These are phyloP conservation scores for Petroica traversi DNA, from an alignment of 2,113 vertebrate genomes.

Conservation along the genomic window DNA sequence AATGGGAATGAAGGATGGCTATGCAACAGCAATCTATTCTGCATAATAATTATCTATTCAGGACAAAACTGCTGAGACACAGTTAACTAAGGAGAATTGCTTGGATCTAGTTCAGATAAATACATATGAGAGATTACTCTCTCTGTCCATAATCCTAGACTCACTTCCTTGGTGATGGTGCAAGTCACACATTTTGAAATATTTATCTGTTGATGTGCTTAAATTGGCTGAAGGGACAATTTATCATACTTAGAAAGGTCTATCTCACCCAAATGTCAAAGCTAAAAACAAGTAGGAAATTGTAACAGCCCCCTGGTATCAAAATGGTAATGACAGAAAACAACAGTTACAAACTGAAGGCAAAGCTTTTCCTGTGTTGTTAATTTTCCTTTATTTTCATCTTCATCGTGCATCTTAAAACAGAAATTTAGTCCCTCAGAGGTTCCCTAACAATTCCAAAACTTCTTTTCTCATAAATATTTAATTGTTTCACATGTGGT, in stretches of 20 bases:
- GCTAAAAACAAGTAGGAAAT: not conserved
- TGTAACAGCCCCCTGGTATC: not conserved
- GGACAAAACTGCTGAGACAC: slow-evolving; percentile 29
- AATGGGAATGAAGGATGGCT: not conserved
- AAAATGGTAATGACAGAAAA: not conserved
- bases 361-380: not conserved
- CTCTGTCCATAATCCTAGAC: not conserved
- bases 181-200: slow-evolving; percentile 11
- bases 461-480: not conserved
- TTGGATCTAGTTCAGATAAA: not conserved
- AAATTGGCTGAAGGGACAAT: not conserved
- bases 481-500: not conserved
- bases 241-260: not conserved
- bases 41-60: slow-evolving; percentile 34
- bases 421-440: not conserved
- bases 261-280: not conserved
- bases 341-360: not conserved
- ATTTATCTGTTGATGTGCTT: not conserved
- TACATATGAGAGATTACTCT: not conserved
- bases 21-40: not conserved
- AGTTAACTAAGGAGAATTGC: slow-evolving; percentile 21
- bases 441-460: not conserved
- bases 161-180: not conserved
- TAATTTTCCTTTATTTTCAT: not conserved
- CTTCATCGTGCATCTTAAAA: not conserved